A percentile compares a stretch with the other conserved stretches of the same genome.
These are phyloP conservation scores for Ardeotis arabs DNA, from an alignment of 2,113 vertebrate genomes.

Conservation along the genomic window DNA sequence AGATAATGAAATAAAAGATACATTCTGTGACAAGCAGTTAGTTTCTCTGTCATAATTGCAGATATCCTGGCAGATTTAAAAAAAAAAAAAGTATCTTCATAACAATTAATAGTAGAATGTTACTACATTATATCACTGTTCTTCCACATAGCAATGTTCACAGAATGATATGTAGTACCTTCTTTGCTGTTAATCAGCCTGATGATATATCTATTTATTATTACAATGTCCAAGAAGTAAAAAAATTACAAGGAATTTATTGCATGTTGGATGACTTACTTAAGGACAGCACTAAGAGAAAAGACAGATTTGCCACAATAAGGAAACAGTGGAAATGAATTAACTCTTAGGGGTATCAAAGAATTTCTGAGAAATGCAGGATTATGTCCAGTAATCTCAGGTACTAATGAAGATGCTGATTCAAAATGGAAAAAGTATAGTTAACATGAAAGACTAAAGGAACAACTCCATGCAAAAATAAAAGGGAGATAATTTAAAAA, in stretches of 20 bases:
- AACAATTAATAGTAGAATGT: background rate
- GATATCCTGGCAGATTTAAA: background rate
- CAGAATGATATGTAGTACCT: background rate
- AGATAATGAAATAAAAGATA: background rate
- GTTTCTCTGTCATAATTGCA: background rate
- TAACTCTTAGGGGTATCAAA: background rate
- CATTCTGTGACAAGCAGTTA: background rate
- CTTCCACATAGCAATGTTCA: background rate
- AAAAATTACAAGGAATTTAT: background rate
- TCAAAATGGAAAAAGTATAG: background rate
- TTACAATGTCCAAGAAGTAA: background rate
- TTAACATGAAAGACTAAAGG: background rate
- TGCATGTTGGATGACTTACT: background rate
- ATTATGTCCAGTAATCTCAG: background rate
- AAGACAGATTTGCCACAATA: background rate
- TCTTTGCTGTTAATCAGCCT: background rate
- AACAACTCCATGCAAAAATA: background rate
- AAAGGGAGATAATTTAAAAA: fast-evolving
- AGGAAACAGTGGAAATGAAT: background rate
- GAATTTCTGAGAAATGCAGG: background rate
- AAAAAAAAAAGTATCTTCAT: background rate
- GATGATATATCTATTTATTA: background rate
- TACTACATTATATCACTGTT: background rate
- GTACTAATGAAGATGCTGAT: background rate
- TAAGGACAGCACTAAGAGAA: background rate